These are phyloP conservation scores for Brevimyrus niger DNA, from an alignment of 2,113 vertebrate genomes.

Conservation along the genomic window DNA sequence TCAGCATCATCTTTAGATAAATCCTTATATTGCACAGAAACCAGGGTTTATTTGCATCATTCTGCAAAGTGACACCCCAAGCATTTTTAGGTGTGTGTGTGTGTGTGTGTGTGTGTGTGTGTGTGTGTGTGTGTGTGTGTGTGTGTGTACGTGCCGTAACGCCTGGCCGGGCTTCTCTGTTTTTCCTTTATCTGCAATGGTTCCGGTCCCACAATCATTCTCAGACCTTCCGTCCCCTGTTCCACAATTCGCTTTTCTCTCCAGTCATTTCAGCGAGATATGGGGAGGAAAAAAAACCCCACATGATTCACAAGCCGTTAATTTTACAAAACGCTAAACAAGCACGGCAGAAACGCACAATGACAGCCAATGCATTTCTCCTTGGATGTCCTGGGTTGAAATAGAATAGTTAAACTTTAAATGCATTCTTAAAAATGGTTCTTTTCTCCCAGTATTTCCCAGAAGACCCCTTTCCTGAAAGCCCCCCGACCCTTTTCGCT, in stretches of 20 bases:
- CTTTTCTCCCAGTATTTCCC: background rate
- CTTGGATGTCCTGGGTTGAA: background rate
- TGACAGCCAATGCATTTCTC: background rate
- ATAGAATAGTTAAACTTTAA: background rate
- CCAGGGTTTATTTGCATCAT: background rate
- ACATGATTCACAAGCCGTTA: background rate
- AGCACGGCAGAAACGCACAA: background rate
- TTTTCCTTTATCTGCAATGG: background rate
- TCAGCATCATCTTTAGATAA: background rate
- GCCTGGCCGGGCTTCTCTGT: background rate
- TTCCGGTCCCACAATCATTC: background rate
- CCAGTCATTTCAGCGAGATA: background rate
- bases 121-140: background rate
- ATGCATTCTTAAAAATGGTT: background rate
- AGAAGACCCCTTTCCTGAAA: background rate
- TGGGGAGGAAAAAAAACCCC: background rate
- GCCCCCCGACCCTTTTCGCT: background rate
- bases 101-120: background rate
- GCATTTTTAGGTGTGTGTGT: background rate
- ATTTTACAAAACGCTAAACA: background rate
- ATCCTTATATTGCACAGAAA: background rate
- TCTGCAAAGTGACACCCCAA: background rate
- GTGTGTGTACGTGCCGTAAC: background rate
- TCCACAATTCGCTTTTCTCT: background rate
- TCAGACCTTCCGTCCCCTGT: background rate